These are phyloP conservation scores for Bursaphelenchus okinawaensis DNA, from an alignment of 2,888 invertebrate species.

Conservation along the genomic window DNA sequence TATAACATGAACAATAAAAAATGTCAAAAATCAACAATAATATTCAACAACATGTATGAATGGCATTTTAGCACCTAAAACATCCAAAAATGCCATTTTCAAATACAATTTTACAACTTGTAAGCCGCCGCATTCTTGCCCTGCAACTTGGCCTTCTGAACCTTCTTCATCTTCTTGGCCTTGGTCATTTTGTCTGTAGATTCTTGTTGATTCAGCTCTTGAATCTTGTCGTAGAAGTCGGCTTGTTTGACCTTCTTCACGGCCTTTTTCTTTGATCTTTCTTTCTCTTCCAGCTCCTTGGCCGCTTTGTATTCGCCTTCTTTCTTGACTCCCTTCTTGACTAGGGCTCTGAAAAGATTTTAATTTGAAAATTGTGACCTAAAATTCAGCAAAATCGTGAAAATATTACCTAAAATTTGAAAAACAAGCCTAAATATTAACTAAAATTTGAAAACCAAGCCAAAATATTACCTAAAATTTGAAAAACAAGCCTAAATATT, in stretches of 20 bases:
- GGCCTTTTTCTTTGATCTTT: slow-evolving; percentile 23
- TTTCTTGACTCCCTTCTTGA: slow-evolving; percentile 19
- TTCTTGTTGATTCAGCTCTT: slow-evolving; percentile 20
- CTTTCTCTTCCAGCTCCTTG: slow-evolving; percentile 25
- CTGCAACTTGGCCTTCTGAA: neutral
- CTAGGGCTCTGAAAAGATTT: slow-evolving; percentile 25
- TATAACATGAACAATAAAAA: too few relatives aligned
- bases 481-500: too few relatives aligned
- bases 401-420: too few relatives aligned
- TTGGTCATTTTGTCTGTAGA: neutral
- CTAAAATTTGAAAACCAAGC: too few relatives aligned
- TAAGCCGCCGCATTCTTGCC: neutral
- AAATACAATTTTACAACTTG: neutral
- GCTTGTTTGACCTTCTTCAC: slow-evolving; percentile 16
- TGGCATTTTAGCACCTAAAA: too few relatives aligned
- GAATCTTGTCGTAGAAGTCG: slow-evolving; percentile 35
- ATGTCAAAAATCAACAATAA: too few relatives aligned
- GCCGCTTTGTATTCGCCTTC: slow-evolving; percentile 31
- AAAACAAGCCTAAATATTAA: too few relatives aligned
- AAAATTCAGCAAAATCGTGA: neutral
- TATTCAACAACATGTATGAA: too few relatives aligned
- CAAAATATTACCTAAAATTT: too few relatives aligned
- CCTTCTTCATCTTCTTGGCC: slow-evolving; percentile 1
- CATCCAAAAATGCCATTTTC: too few relatives aligned
- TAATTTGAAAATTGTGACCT: too few relatives aligned